Evolutionary conservation across 1,140 invertebrate species (phyloP).

Genomic region (Drosophila jambulina): DNA sequence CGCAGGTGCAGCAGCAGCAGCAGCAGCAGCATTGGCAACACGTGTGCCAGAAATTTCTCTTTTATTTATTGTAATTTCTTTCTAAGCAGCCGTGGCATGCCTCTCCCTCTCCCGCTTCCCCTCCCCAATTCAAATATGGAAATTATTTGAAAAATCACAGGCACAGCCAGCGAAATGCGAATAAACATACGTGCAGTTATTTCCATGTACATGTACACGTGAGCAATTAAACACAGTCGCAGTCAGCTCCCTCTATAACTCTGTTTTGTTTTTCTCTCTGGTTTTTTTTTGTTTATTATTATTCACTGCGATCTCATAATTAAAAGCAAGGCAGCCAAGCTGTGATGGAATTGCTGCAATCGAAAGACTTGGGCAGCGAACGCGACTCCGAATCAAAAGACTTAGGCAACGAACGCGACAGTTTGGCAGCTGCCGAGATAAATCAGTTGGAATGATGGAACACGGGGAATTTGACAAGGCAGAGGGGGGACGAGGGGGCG

Average conservation of each 20-base stretch:
- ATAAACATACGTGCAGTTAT: slow-evolving; percentile 16
- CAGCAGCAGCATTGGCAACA: slow-evolving; percentile 6
- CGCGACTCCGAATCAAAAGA: slow-evolving; percentile 60
- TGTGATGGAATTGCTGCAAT: slow-evolving; percentile 29
- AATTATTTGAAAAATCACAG: slow-evolving; percentile 54
- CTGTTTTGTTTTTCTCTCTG: slow-evolving; percentile 1
- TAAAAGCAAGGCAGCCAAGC: slow-evolving; percentile 3
- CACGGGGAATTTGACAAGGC: slow-evolving; percentile 9
- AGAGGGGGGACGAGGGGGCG: no score
- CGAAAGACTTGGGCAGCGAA: slow-evolving; percentile 78
- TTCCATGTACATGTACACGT: slow-evolving; percentile 32
- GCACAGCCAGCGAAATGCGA: slow-evolving; percentile 23
- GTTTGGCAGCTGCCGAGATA: slow-evolving; percentile 33
- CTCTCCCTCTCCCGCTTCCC: not conserved
- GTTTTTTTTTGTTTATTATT: slow-evolving; percentile 1
- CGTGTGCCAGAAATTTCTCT: slow-evolving; percentile 66
- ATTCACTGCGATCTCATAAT: slow-evolving; percentile 5
- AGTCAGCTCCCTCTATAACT: slow-evolving; percentile 15
- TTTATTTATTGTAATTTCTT: slow-evolving; percentile 74
- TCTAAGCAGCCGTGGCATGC: slow-evolving; percentile 6
- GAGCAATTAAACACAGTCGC: slow-evolving; percentile 55
- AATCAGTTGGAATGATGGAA: slow-evolving; percentile 31
- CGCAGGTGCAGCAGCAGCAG: slow-evolving; percentile 40
- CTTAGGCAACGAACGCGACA: slow-evolving; percentile 76
- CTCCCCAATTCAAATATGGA: slow-evolving; percentile 62